These are phyloP conservation scores for Marasmarcha lunaedactyla DNA, from an alignment of 2,888 invertebrate species.

Conservation along the genomic window DNA sequence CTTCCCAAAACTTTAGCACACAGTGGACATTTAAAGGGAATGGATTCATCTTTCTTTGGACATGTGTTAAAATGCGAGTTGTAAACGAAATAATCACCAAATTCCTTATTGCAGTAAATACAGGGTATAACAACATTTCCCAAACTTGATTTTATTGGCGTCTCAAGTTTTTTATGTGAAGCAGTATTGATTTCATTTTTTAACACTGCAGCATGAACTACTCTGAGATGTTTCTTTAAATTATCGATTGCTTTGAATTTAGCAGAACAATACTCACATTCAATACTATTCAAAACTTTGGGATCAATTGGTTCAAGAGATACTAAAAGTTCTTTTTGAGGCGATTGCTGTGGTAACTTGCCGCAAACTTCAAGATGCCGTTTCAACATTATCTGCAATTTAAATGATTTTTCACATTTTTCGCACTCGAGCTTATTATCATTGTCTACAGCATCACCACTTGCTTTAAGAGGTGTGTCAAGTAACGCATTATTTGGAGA, in stretches of 20 bases:
- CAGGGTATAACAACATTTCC: conserved; percentile 36
- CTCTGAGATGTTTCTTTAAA: conserved; percentile 47
- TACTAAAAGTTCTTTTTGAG: conserved; percentile 41
- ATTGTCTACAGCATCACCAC: conserved; percentile 27
- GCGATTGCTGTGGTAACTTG: conserved; percentile 23
- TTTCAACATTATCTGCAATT: conserved; percentile 60
- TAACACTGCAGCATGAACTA: conserved; percentile 45
- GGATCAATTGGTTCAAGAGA: conserved; percentile 45
- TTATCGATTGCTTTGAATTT: conserved; percentile 46
- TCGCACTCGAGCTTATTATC: conserved; percentile 45
- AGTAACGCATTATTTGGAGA: conserved; percentile 12
- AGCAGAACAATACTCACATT: conserved; percentile 42
- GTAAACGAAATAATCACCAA: conserved; percentile 39
- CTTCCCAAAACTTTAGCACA: conserved; percentile 33
- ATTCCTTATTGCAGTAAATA: conserved; percentile 35
- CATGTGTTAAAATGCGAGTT: conserved; percentile 39
- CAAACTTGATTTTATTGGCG: conserved; percentile 10
- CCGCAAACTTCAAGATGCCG: conserved; percentile 43
- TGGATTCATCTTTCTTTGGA: conserved; percentile 25
- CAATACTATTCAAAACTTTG: conserved; percentile 20
- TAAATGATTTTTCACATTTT: conserved; percentile 50
- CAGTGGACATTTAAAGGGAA: conserved; percentile 33
- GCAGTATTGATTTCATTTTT: conserved; percentile 21
- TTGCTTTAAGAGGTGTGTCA: conserved; percentile 21
- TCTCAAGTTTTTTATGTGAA: conserved; percentile 5